Evolutionary conservation across 2,888 invertebrate species (phyloP).

Genomic region (Xanthorhoe designata): DNA sequence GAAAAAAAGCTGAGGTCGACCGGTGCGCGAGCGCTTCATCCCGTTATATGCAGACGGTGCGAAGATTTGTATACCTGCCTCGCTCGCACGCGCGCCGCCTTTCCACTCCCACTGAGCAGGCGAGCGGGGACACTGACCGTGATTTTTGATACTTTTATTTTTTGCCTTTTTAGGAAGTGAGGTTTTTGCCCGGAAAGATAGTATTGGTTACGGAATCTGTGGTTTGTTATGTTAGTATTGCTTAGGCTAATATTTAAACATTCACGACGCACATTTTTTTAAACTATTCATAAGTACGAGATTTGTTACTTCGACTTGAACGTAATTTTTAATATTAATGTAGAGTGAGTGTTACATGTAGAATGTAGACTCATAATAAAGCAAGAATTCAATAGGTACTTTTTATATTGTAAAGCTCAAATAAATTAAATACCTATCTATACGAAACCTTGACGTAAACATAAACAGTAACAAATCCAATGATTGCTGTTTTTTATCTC

Average conservation of each 20-base stretch:
- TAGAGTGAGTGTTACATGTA: too few relatives aligned
- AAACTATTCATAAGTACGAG: too few relatives aligned
- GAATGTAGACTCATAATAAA: too few relatives aligned
- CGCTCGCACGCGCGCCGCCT: constrained; percentile 69
- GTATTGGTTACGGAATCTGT: constrained; percentile 3
- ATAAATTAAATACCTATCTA: too few relatives aligned
- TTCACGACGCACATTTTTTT: background rate
- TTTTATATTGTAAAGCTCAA: too few relatives aligned
- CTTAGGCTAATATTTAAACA: background rate
- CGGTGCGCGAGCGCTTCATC: constrained; percentile 63
- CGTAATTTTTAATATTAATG: too few relatives aligned
- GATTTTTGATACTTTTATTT: constrained; percentile 70
- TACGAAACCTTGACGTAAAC: too few relatives aligned
- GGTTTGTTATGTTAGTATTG: background rate
- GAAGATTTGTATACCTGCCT: constrained; percentile 51
- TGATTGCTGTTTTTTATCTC: too few relatives aligned
- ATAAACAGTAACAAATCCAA: too few relatives aligned
- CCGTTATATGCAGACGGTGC: constrained; percentile 64
- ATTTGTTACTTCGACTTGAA: too few relatives aligned
- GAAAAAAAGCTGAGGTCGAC: constrained; percentile 65
- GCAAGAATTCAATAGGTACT: too few relatives aligned
- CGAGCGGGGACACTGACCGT: constrained; percentile 54
- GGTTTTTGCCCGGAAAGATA: constrained; percentile 18
- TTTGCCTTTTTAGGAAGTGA: constrained; percentile 31
- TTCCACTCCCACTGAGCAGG: constrained; percentile 69